Evolutionary conservation across 2,113 vertebrate species (phyloP).

Genomic region (Loxodonta africana): DNA sequence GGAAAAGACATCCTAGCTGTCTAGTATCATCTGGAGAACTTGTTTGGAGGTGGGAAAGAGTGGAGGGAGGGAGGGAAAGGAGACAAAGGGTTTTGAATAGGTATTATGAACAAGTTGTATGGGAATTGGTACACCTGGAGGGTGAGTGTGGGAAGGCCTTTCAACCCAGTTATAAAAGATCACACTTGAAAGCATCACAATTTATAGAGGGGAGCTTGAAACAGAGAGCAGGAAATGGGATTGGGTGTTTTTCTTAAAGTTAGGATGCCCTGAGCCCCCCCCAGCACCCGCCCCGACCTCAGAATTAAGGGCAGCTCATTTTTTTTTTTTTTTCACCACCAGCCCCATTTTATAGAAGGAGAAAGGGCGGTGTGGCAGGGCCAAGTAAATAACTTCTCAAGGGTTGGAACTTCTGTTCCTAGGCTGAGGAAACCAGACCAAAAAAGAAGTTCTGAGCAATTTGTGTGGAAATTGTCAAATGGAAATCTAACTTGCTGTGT

Average conservation of each 20-base stretch:
- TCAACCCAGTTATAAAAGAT: neutral
- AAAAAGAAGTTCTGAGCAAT: neutral
- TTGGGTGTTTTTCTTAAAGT: neutral
- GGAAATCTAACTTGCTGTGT: neutral
- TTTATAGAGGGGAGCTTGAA: neutral
- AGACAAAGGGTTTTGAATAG: neutral
- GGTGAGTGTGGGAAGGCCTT: neutral
- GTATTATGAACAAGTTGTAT: neutral
- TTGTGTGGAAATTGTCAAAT: neutral
- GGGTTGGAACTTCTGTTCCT: neutral
- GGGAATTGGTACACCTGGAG: neutral
- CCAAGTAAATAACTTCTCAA: neutral
- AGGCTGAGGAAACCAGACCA: neutral
- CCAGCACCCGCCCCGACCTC: neutral
- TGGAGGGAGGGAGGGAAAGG: neutral
- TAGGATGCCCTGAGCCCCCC: neutral
- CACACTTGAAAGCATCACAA: neutral
- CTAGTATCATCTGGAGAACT: neutral
- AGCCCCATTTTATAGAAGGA: conserved; percentile 62
- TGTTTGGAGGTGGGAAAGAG: neutral
- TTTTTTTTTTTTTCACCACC: neutral
- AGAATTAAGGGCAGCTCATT: neutral
- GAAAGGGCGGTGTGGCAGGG: neutral
- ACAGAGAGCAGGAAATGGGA: neutral
- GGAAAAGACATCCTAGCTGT: neutral